Percentiles rank a stretch among this genome's conserved stretches.
These are phyloP conservation scores for Lasius fuliginosus DNA, from an alignment of 2,888 invertebrate species.

Conservation along the genomic window DNA sequence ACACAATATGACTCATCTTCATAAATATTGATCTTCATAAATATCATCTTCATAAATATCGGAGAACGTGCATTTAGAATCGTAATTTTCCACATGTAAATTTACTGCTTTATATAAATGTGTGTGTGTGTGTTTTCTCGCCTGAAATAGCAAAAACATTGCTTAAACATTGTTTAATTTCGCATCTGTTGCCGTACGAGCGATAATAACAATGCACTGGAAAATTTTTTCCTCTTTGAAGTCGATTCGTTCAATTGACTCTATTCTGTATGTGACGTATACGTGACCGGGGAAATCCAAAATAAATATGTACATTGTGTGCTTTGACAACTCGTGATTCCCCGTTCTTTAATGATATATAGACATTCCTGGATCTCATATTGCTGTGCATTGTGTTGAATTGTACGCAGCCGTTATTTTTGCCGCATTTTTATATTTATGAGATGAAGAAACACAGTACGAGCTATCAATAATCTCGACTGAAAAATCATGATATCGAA, in stretches of 20 bases:
- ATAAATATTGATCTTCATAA: too few species aligned
- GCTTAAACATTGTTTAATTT: slow-evolving; percentile 7
- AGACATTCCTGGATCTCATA: not conserved
- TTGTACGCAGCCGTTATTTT: not conserved
- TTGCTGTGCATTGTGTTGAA: not conserved
- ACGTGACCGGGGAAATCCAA: slow-evolving; percentile 6
- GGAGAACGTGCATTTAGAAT: not conserved
- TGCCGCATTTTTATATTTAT: slow-evolving; percentile 5
- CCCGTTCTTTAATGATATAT: not conserved
- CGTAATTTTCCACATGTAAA: not conserved
- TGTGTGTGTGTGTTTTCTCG: not conserved
- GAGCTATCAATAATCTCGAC: not conserved
- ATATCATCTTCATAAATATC: not conserved
- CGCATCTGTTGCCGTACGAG: not conserved
- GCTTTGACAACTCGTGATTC: slow-evolving; percentile 7
- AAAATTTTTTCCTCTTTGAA: not conserved
- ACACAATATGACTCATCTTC: not conserved
- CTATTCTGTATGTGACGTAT: not conserved
- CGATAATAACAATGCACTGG: not conserved
- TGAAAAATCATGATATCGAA: not conserved
- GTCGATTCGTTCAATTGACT: not conserved
- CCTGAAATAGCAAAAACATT: not conserved
- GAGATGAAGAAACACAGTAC: not conserved
- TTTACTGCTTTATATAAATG: not conserved
- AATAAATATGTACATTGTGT: not conserved